Percentiles rank a stretch among this genome's conserved stretches.
phyloP scores from a whole-genome alignment of 2,888 invertebrate genomes.

The Nowickia ferox region DNA sequence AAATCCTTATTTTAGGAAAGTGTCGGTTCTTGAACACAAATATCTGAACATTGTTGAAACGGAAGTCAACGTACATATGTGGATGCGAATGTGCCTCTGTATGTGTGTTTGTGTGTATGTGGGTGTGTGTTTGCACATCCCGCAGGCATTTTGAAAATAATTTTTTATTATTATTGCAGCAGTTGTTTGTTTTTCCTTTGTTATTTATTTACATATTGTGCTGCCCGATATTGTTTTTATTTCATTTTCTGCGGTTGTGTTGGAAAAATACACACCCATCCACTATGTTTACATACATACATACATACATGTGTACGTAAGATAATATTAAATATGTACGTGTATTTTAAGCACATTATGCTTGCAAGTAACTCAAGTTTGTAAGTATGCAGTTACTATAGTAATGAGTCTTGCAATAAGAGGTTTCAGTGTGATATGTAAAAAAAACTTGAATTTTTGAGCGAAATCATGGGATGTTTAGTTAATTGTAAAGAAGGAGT shows the following conservation, averaged over 20 bases:
- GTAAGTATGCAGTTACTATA: too few species aligned
- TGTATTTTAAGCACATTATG: too few species aligned
- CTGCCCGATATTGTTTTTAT: not conserved
- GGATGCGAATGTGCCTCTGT: not conserved
- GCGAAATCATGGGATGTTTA: too few species aligned
- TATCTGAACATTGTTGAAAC: not conserved
- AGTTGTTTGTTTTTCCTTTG: slow-evolving; percentile 36
- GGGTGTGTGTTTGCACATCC: slow-evolving; percentile 6
- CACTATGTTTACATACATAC: not conserved
- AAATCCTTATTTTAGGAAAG: not conserved
- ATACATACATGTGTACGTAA: too few species aligned
- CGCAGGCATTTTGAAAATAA: slow-evolving; percentile 36
- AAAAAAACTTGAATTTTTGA: too few species aligned
- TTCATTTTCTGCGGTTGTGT: slow-evolving; percentile 13
- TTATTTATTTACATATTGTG: slow-evolving; percentile 51
- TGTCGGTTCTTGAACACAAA: not conserved
- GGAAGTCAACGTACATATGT: not conserved
- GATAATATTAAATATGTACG: too few species aligned
- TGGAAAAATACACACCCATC: not conserved
- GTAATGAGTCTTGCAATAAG: too few species aligned
- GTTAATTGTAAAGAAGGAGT: too few species aligned
- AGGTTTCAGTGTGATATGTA: too few species aligned
- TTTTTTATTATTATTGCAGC: slow-evolving; percentile 22
- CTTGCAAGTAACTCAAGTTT: too few species aligned
- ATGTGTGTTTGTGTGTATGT: not conserved